phyloP scores from a whole-genome alignment of 2,797 vertebrate genomes.

The Phrynocephalus forsythii region DNA sequence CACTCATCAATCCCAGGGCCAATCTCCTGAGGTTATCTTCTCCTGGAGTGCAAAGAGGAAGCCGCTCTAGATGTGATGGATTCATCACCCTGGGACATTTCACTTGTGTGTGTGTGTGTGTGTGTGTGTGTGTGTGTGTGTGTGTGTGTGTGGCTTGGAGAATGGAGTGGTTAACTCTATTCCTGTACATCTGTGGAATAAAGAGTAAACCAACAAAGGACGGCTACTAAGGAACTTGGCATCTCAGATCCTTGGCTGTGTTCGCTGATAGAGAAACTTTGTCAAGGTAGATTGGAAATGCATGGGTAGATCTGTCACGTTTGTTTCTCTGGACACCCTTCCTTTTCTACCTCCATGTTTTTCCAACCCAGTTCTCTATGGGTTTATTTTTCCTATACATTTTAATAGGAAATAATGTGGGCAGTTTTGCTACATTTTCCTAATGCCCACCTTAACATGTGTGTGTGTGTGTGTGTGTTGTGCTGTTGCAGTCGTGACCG shows the following conservation, averaged over 20 bases:
- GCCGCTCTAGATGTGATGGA: not conserved
- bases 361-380: too few relatives aligned
- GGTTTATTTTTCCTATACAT: too few relatives aligned
- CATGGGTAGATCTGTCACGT: not conserved
- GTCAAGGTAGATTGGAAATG: not conserved
- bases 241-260: not conserved
- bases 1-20: not conserved
- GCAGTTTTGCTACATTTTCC: not conserved
- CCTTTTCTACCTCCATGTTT: too few relatives aligned
- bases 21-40: conserved; percentile 9
- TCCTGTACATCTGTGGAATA: not conserved
- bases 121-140: too few relatives aligned
- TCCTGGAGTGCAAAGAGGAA: not conserved
- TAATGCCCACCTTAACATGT: not conserved
- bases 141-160: too few relatives aligned
- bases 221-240: too few relatives aligned
- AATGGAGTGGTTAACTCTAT: not conserved
- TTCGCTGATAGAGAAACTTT: not conserved
- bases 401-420: not conserved
- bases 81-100: not conserved
- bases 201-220: too few relatives aligned
- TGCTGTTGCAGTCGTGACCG: too few relatives aligned
- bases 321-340: not conserved
- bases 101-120: not conserved
- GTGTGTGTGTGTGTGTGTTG: too few relatives aligned